Conservation (phyloP, 2,888 invertebrate genomes). For the Phalera bucephala region DNA sequence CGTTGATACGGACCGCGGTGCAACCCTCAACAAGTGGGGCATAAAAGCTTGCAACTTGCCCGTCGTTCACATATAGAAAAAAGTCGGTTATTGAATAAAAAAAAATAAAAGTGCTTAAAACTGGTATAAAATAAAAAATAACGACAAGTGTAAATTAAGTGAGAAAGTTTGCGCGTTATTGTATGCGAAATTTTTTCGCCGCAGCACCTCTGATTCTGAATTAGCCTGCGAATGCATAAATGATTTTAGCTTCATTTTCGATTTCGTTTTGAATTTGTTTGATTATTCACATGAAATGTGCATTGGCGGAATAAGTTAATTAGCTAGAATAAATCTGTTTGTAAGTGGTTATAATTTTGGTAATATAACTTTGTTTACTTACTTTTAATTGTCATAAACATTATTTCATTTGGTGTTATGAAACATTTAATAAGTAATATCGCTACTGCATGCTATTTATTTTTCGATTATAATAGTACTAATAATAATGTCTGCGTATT, state of each 20-base stretch:
- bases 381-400: too few species aligned
- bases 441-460: too few species aligned
- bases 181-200: conserved; percentile 25
- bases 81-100: conserved; percentile 3
- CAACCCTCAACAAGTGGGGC: conserved; percentile 67
- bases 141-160: conserved; percentile 15
- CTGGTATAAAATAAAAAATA: conserved; percentile 8
- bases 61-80: conserved; percentile 29
- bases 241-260: conserved; percentile 24
- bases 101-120: conserved; percentile 5
- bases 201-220: conserved; percentile 26
- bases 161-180: conserved; percentile 31
- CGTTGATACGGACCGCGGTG: conserved; percentile 51
- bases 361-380: too few species aligned
- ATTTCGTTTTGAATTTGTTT: not conserved
- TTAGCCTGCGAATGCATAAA: conserved; percentile 33
- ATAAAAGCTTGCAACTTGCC: conserved; percentile 31
- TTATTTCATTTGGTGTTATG: too few species aligned
- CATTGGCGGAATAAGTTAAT: too few species aligned
- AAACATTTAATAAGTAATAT: too few species aligned
- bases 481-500: too few species aligned
- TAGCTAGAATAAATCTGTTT: too few species aligned
- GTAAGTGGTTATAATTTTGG: too few species aligned
- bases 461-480: too few species aligned
- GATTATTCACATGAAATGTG: too few species aligned